These are phyloP conservation scores for Galeruca laticollis DNA, from an alignment of 2,888 invertebrate genomes.

Conservation along the genomic window DNA sequence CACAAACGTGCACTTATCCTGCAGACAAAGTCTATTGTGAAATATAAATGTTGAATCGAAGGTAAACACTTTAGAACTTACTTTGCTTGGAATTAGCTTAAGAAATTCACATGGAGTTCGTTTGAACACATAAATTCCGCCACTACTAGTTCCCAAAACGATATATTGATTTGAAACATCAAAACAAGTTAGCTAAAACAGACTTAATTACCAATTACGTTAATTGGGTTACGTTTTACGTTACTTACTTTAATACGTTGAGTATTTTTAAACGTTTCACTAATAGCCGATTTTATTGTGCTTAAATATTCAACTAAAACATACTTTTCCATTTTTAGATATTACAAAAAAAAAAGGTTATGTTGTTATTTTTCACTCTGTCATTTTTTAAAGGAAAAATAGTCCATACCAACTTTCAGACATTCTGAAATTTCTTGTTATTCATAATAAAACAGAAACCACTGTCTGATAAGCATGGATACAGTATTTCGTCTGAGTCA, in stretches of 20 bases:
- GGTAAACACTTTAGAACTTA: slow-evolving; percentile 57
- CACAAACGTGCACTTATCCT: no score
- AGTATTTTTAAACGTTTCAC: slow-evolving; percentile 74
- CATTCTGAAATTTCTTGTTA: background rate
- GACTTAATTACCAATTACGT: slow-evolving; percentile 26
- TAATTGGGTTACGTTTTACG: background rate
- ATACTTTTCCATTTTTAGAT: slow-evolving; percentile 55
- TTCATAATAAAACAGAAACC: slow-evolving; percentile 7
- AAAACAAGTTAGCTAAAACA: slow-evolving; percentile 80
- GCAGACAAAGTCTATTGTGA: background rate
- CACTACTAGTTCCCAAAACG: slow-evolving; percentile 84
- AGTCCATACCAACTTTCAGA: slow-evolving; percentile 11
- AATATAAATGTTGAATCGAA: background rate
- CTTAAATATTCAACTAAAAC: slow-evolving; percentile 59
- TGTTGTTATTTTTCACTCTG: slow-evolving; percentile 43
- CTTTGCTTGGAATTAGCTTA: slow-evolving; percentile 84
- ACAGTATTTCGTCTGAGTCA: background rate
- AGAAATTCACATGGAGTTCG: slow-evolving; percentile 80
- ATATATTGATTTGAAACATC: slow-evolving; percentile 80
- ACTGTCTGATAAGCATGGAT: background rate
- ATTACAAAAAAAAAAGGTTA: slow-evolving; percentile 37
- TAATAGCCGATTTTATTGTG: slow-evolving; percentile 71
- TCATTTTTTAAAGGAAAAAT: slow-evolving; percentile 27
- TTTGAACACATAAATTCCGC: slow-evolving; percentile 83
- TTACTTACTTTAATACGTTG: slow-evolving; percentile 78